Conservation (phyloP, 2,113 vertebrate genomes). For the Rhea pennata region DNA sequence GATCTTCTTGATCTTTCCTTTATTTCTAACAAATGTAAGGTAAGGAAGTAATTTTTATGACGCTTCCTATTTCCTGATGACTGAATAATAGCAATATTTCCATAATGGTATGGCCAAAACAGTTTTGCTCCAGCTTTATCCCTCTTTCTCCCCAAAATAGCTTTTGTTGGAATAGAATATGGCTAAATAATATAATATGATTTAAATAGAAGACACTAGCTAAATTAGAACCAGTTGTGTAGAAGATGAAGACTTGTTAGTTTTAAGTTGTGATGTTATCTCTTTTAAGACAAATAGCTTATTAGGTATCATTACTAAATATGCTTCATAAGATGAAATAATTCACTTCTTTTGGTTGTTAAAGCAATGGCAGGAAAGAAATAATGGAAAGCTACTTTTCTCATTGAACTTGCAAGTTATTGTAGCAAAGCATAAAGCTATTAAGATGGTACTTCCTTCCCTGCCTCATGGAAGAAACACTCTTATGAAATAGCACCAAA, state of each 20-base stretch:
- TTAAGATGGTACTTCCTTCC: background rate
- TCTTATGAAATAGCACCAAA: background rate
- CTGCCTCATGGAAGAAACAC: background rate
- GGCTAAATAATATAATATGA: background rate
- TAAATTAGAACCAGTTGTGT: slow-evolving; percentile 41
- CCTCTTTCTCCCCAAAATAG: slow-evolving; percentile 23
- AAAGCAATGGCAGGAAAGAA: background rate
- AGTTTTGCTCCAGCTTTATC: slow-evolving; percentile 34
- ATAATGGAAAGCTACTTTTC: background rate
- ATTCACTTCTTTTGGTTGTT: background rate
- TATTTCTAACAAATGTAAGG: slow-evolving; percentile 60
- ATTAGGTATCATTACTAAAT: background rate
- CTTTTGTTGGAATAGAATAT: slow-evolving; percentile 11
- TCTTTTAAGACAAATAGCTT: background rate
- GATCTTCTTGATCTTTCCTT: slow-evolving; percentile 43
- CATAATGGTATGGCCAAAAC: slow-evolving; percentile 12
- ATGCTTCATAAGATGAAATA: background rate
- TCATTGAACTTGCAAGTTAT: background rate
- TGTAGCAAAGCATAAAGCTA: background rate
- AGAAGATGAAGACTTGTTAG: background rate
- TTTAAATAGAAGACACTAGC: background rate
- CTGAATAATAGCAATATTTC: slow-evolving; percentile 39
- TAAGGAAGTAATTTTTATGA: slow-evolving; percentile 66
- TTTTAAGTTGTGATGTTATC: background rate
- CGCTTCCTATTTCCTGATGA: slow-evolving; percentile 52